Percentiles rank a stretch among this genome's conserved stretches.
Evolutionary conservation across 1,140 invertebrate species (phyloP).

Genomic region (Conus betulinus): DNA sequence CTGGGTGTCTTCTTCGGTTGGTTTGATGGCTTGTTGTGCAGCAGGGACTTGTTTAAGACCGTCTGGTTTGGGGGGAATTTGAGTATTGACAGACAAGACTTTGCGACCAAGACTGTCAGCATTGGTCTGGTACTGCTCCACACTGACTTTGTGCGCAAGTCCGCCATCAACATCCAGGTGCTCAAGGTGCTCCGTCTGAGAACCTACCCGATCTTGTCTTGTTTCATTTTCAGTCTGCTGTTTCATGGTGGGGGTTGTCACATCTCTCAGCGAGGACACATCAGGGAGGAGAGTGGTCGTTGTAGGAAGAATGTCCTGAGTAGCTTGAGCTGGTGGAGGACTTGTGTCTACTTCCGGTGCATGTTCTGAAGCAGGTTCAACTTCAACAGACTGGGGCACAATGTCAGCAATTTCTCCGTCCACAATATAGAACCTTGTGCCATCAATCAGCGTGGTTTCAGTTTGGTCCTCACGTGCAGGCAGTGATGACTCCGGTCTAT

Average conservation of each 20-base stretch:
- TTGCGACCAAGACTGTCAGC: slow-evolving; percentile 58
- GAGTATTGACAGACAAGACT: slow-evolving; percentile 48
- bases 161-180: not conserved
- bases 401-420: slow-evolving; percentile 35
- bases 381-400: not conserved
- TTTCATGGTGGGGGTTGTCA: slow-evolving; percentile 17
- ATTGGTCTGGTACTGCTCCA: slow-evolving; percentile 45
- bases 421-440: slow-evolving; percentile 43
- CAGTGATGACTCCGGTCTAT: not conserved
- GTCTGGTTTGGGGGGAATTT: not conserved
- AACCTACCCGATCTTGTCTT: not conserved
- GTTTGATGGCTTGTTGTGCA: not conserved
- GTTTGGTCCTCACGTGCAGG: not conserved
- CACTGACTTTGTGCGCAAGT: not conserved
- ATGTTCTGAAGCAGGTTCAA: not conserved
- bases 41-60: too few relatives aligned
- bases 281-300: not conserved
- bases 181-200: not conserved
- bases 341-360: not conserved
- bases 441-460: slow-evolving; percentile 46
- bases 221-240: slow-evolving; percentile 20
- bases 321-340: not conserved
- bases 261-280: slow-evolving; percentile 7
- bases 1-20: not conserved
- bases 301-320: slow-evolving; percentile 7